A percentile compares a stretch with the other conserved stretches of the same genome.
Conservation (phyloP, 2,888 invertebrate species). For the Scaptomyza flava region DNA sequence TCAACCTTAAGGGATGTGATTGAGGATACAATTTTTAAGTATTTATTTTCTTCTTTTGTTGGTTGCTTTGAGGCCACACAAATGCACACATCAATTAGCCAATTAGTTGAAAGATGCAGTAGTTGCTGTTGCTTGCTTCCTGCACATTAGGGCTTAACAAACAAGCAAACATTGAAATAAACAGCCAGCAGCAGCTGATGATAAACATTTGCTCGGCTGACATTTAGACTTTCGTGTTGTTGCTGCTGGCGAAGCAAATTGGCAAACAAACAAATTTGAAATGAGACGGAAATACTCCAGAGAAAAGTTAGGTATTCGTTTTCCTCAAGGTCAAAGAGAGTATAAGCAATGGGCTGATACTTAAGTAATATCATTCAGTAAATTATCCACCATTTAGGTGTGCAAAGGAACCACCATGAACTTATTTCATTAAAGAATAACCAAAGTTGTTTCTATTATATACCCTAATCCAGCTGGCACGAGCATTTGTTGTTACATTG, state of each 20-base stretch:
- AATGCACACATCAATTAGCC: constrained; percentile 42
- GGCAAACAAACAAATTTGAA: constrained; percentile 24
- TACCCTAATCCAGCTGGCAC: background rate
- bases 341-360: background rate
- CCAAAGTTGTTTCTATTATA: background rate
- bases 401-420: background rate
- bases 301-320: background rate
- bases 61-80: constrained; percentile 6
- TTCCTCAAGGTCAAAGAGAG: background rate
- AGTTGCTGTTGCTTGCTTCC: constrained; percentile 3
- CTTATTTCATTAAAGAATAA: no score
- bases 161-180: constrained; percentile 32
- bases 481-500: background rate
- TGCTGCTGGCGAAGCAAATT: constrained; percentile 32
- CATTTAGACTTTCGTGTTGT: constrained; percentile 7
- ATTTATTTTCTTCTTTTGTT: background rate
- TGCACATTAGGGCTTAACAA: constrained; percentile 13
- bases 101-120: constrained; percentile 3
- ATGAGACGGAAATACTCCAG: background rate
- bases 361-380: constrained; percentile 3
- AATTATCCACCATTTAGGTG: constrained; percentile 17
- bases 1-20: background rate
- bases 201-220: constrained; percentile 19
- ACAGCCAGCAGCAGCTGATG: constrained; percentile 42
- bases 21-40: constrained; percentile 9